A percentile compares a stretch with the other conserved stretches of the same genome.
These are phyloP conservation scores for Sturnus vulgaris DNA, from an alignment of 2,113 vertebrate species.

Conservation along the genomic window DNA sequence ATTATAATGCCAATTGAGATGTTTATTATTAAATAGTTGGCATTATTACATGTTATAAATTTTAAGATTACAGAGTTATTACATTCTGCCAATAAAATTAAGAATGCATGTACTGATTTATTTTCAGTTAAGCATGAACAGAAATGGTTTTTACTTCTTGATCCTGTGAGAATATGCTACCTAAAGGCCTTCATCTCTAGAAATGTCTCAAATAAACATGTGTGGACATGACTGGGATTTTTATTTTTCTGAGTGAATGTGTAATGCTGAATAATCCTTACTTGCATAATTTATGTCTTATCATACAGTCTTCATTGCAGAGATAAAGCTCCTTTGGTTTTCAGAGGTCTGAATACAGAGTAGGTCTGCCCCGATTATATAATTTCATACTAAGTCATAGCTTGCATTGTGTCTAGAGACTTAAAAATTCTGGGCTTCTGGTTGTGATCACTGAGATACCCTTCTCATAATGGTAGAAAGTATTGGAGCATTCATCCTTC, in stretches of 20 bases:
- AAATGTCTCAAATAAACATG: neutral
- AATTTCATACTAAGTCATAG: neutral
- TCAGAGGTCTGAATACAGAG: neutral
- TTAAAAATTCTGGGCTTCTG: neutral
- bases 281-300: neutral
- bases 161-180: neutral
- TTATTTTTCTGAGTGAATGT: neutral
- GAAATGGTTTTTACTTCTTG: neutral
- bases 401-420: neutral
- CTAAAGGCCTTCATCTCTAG: neutral
- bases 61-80: neutral
- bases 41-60: neutral
- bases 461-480: neutral
- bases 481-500: accelerated
- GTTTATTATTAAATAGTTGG: constrained; percentile 40
- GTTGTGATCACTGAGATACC: neutral
- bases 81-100: neutral
- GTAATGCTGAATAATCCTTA: neutral
- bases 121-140: neutral
- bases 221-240: neutral
- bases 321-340: neutral
- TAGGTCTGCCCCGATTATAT: neutral
- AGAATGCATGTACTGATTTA: neutral
- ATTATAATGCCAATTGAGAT: neutral
- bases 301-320: neutral